Base-by-base conservation (phyloP, 1,140 invertebrate species). In the Ips typographus region DNA sequence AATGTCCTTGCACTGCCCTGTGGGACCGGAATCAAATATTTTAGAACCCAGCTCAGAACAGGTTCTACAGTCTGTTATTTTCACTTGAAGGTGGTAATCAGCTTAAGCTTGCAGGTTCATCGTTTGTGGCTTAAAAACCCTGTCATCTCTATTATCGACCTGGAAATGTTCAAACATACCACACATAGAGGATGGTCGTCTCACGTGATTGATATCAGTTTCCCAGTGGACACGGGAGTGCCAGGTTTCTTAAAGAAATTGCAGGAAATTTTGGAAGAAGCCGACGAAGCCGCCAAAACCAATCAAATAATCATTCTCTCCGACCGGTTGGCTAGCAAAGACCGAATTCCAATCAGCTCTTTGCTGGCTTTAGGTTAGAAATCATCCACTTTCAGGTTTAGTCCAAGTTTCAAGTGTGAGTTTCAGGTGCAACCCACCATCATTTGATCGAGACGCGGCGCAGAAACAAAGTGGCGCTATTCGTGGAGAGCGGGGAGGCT, bases 1-100 rank as follows among this genome's bases (percentile, higher is more conserved):
- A 58, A 99, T 99, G 96, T 98, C 96, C 0, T 83, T 99, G 77
- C 88, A 94, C 68, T 94, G 92, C 76, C 93, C 93, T 0, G 90
- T 95, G 75, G 93, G 93, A 1, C 97, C 98, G 0, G 95, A 97
- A 77, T 90, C 90, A 0, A 99, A 99, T 82, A 93, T 99, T 65
- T 83, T 99, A 65, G 88, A 97, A 75, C 95, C 98, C 2, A 91
- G 88, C 76, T 86, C 91, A 0, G 83, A 91, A 72, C 96, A 98
- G 82, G 76, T 76, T 61, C 68, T 66, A 8, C 8, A 36, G 22
- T 7, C 53, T 56, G 37, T 39, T 49, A 49, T 7, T 36, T 4
- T 7, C 0, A 3, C n/a, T 56, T n/a, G 2, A 56, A 36, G n/a
- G 4, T 3, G n/a, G 2, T 7, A 56, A 36, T 56, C 7, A 37